Evolutionary conservation across 2,888 invertebrate genomes (phyloP).

Genomic region (Anticlea derivata): DNA sequence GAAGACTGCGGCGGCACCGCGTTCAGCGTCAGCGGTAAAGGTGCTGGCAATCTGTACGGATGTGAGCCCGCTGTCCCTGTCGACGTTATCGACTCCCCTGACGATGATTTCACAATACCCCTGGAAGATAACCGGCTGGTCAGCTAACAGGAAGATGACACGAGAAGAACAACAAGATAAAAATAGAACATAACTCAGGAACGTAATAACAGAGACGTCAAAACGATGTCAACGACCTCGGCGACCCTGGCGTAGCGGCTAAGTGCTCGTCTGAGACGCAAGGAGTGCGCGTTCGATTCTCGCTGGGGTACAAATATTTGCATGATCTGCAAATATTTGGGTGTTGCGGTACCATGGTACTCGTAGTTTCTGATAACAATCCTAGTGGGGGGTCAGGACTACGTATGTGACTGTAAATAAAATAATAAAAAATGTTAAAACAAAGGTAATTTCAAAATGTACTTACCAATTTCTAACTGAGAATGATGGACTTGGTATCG

Average conservation of each 20-base stretch:
- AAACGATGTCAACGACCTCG: no score
- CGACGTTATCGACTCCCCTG: constrained; percentile 86
- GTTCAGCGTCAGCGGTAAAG: constrained; percentile 71
- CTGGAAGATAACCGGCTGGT: constrained; percentile 51
- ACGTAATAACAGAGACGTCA: no score
- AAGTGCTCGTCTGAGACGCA: no score
- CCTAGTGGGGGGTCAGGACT: no score
- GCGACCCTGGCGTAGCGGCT: no score
- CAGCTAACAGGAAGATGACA: not conserved
- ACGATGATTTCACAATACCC: constrained; percentile 87
- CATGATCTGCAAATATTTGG: no score
- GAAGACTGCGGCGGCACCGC: constrained; percentile 65
- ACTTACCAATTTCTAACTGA: constrained; percentile 88
- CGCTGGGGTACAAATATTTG: no score
- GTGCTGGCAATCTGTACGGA: constrained; percentile 88
- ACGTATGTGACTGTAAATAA: no score
- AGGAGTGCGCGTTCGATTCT: no score
- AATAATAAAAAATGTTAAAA: not conserved
- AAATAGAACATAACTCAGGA: not conserved
- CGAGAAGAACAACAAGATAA: not conserved
- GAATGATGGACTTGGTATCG: constrained; percentile 87
- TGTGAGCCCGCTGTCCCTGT: constrained; percentile 84
- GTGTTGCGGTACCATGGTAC: no score
- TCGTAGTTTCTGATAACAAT: no score
- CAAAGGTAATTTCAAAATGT: not conserved